Evolutionary conservation across 2,797 vertebrate species (phyloP), one percentile per base, ranked within the genome.

Genomic region (Benthosema pterotum): DNA sequence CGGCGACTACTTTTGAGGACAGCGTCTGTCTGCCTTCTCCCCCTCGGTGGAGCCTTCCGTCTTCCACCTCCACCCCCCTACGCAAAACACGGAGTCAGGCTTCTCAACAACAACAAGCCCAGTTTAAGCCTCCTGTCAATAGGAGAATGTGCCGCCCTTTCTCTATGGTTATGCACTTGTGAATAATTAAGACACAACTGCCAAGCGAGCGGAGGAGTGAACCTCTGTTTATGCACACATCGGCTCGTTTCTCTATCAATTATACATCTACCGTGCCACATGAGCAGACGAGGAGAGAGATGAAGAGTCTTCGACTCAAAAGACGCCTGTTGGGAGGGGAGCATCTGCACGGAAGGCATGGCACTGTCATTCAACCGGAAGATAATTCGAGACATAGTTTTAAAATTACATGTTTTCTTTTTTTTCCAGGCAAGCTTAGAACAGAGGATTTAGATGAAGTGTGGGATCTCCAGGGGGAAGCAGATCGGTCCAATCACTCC

Each of bases 151-250:
- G 2, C 60, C 5, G 45, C 38, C 65, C 60, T 45, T 42, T 70
- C 19, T 72, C 74, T 72, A 17, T 72, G 69, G 59, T 57, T 67
- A 79, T 77, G 63, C 55, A 51, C 61, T 71, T 69, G 55, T 85
- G 61, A 83, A 85, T 85, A 80, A 83, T 83, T 83, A 79, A 84
- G 71, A 74, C 42, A 69, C 66, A 76, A 72, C 66, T 77, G 59
- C 63, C 74, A 74, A n/a, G 69, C 50, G 62, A 76, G 67, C 13
- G 51, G 63, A 61, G 57, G 60, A 65, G 58, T 19, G 14, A 72
- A 74, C 3, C 32, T 22, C 62, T 80, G 75, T 77, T 77, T 74
- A 70, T 69, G 57, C 72, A 67, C 72, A 79, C 73, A 69, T 52
- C 56, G 67, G 75, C 72, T 78, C 65, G 62, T 75, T 69, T 67